Conservation (phyloP, 2,888 invertebrate genomes). For the Drosophila fungiperda region DNA sequence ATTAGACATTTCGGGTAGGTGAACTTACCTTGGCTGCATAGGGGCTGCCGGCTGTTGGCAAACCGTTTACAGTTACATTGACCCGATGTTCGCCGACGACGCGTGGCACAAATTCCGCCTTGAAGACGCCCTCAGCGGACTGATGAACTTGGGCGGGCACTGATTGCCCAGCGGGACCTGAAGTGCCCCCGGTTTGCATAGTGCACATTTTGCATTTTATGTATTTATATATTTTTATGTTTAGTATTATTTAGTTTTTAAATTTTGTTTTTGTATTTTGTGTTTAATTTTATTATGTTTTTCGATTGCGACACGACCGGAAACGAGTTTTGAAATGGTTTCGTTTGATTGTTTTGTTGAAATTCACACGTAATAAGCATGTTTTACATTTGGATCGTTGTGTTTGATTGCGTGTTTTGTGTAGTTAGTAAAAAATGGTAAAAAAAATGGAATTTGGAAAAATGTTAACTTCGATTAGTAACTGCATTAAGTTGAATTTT, state of each 20-base stretch:
- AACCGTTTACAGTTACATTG: slow-evolving; percentile 92
- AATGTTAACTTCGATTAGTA: slow-evolving; percentile 74
- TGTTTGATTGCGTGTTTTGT: slow-evolving; percentile 44
- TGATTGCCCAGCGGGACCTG: slow-evolving; percentile 96
- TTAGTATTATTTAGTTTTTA: slow-evolving; percentile 37
- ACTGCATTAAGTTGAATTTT: slow-evolving; percentile 44
- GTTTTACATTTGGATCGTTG: slow-evolving; percentile 38
- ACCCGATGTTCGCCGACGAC: slow-evolving; percentile 97
- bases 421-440: slow-evolving; percentile 52
- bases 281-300: slow-evolving; percentile 36
- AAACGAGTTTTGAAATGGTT: slow-evolving; percentile 67
- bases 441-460: slow-evolving; percentile 80
- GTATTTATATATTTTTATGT: slow-evolving; percentile 35
- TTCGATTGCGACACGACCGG: slow-evolving; percentile 65
- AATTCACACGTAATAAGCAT: slow-evolving; percentile 55
- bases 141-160: slow-evolving; percentile 95
- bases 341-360: slow-evolving; percentile 63
- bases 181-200: slow-evolving; percentile 33
- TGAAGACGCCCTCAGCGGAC: slow-evolving; percentile 92
- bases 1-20: neutral
- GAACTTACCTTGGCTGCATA: slow-evolving; percentile 92
- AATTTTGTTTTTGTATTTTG: slow-evolving; percentile 15
- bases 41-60: slow-evolving; percentile 95
- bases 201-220: slow-evolving; percentile 25
- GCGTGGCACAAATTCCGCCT: slow-evolving; percentile 95